A percentile compares a stretch with the other conserved stretches of the same genome.
Conservation (phyloP, 92 coral and sea anemone species). For the Parazoanthus swiftii region DNA sequence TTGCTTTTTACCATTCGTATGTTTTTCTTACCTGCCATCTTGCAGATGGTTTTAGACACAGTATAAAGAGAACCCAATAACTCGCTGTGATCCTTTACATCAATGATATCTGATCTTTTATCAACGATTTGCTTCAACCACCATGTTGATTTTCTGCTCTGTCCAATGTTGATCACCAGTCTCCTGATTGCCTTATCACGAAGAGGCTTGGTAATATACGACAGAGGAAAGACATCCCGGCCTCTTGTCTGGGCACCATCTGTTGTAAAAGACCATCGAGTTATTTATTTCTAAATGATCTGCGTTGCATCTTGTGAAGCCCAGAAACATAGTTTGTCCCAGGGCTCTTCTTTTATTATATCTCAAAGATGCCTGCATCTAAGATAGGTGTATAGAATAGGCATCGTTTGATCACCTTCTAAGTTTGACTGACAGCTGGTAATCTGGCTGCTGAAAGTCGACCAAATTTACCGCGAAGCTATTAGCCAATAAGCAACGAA, state of each 20-base stretch:
- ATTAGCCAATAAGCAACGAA: too few species aligned
- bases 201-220: background rate
- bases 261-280: background rate
- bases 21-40: constrained; percentile 2
- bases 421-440: too few species aligned
- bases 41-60: constrained; percentile 18
- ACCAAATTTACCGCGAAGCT: too few species aligned
- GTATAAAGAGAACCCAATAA: constrained; percentile 3
- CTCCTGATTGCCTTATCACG: background rate
- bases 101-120: background rate
- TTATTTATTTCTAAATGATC: too few species aligned
- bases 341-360: too few species aligned
- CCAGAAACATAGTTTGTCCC: too few species aligned
- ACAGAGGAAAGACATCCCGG: background rate
- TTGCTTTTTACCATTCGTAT: background rate
- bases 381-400: too few species aligned
- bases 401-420: too few species aligned
- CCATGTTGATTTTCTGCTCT: background rate
- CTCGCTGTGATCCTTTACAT: background rate
- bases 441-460: too few species aligned
- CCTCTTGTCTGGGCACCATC: constrained; percentile 4
- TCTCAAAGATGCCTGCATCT: too few species aligned
- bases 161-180: constrained; percentile 7
- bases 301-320: too few species aligned
- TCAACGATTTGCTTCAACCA: constrained; percentile 4